Conservation (phyloP, 2,113 vertebrate species). For the Urocynchramus pylzowi region DNA sequence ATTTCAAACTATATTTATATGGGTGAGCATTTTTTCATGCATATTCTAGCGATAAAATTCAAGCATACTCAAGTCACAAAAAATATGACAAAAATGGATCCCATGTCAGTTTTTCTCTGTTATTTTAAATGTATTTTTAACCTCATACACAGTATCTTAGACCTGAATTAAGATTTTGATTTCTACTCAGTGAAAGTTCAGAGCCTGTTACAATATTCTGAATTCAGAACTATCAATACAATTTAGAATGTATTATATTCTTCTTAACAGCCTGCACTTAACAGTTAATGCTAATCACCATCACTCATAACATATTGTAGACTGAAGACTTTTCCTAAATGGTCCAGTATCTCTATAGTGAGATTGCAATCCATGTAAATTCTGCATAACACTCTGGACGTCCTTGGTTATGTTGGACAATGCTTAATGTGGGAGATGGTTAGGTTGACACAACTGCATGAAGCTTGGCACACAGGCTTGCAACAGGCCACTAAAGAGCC, state of each 20-base stretch:
- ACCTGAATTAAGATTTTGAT: neutral
- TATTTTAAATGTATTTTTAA: neutral
- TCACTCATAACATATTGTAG: no score
- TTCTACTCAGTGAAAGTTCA: neutral
- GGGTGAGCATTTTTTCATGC: neutral
- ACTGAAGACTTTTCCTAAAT: neutral
- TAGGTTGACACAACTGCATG: neutral
- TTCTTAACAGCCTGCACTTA: neutral
- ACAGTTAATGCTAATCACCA: neutral
- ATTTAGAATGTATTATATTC: neutral
- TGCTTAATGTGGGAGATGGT: neutral
- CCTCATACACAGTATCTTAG: neutral
- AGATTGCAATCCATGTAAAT: neutral
- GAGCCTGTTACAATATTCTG: neutral
- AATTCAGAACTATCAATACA: neutral
- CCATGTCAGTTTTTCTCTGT: neutral
- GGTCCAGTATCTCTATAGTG: neutral
- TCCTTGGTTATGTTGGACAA: rapidly evolving
- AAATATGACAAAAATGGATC: neutral
- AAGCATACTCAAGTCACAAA: neutral
- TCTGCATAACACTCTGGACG: rapidly evolving
- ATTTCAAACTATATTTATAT: neutral
- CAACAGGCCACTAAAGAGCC: neutral
- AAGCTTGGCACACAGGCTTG: neutral
- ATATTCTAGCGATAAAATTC: neutral